These are phyloP conservation scores for Caenorhabditis sp. DNA, from an alignment of 2,888 invertebrate genomes.

Conservation along the genomic window DNA sequence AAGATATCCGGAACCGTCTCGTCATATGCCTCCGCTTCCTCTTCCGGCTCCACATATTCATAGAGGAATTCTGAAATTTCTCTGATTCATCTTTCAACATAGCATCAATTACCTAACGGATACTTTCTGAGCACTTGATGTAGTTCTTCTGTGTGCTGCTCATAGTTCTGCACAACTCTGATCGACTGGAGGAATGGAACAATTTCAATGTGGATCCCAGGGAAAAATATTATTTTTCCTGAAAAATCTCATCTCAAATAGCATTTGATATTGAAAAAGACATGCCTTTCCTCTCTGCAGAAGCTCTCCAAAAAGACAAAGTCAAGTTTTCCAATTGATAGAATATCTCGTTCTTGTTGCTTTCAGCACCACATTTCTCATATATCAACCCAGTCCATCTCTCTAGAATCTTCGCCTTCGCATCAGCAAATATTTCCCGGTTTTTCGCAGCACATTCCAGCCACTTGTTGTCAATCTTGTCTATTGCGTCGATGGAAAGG, in stretches of 20 bases:
- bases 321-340: conserved; percentile 59
- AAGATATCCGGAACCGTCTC: conserved; percentile 43
- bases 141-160: conserved; percentile 48
- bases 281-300: conserved; percentile 66
- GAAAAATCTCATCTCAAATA: conserved; percentile 15
- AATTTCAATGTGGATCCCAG: conserved; percentile 74
- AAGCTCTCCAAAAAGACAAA: conserved; percentile 71
- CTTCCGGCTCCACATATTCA: conserved; percentile 59
- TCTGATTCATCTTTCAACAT: not conserved
- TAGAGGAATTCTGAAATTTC: conserved; percentile 58
- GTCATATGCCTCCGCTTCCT: conserved; percentile 50
- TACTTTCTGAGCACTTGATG: conserved; percentile 59
- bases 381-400: conserved; percentile 65
- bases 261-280: conserved; percentile 1
- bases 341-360: conserved; percentile 65
- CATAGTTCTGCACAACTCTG: conserved; percentile 59
- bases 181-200: conserved; percentile 70
- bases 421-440: conserved; percentile 34
- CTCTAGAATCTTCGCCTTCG: conserved; percentile 41
- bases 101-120: conserved; percentile 44
- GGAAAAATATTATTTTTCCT: conserved; percentile 73
- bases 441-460: conserved; percentile 35
- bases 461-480: conserved; percentile 36
- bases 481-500: conserved; percentile 38
- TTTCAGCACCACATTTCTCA: conserved; percentile 58